Base-by-base conservation (phyloP, 2,888 invertebrate genomes). In the Chymomyza fuscimana region DNA sequence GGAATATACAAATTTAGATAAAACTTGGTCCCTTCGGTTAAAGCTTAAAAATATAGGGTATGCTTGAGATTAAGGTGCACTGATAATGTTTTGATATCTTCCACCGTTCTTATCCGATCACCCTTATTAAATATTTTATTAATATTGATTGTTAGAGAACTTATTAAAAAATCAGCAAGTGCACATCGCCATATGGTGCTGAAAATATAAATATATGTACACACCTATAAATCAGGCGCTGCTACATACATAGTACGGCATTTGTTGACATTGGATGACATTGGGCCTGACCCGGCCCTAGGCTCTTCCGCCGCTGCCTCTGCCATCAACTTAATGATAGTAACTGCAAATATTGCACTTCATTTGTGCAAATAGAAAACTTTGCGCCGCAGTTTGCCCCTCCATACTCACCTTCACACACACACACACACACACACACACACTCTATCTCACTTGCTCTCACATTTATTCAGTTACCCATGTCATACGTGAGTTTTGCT, bases 321-420 rank as follows among this genome's bases (percentile, higher is more conserved):
- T n/a, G 16, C 52, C 19, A n/a, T 7, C 52, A 16, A 16, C 52
- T 54, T 54, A 54, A 54, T 54, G 19, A 54, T 54, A 54, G 52
- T 54, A 54, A 16, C 52, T 19, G 52, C 52, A 67, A 81, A 69
- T 73, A 65, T 62, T 61, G 63, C 63, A 77, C 77, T 82, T 88
- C 78, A 83, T 87, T 88, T 83, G 82, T 88, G 87, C 82, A 87
- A 83, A 80, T 81, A 83, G 80, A 58, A 74, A 67, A 40, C 71
- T 63, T 64, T 70, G 70, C 61, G 16, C 25, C 25, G 40, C 40
- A 12, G 12, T 46, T 46, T 46, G 40, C 40, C 12, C 4, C 6
- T 46, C 7, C 7, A 32, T 4, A 0, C 32, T 3, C 32, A 1
- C 9, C 12, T 5, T 32, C 32, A 32, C 32, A 22, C 22, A 22